Percentiles rank a stretch among this genome's conserved stretches.
Evolutionary conservation across 2,113 vertebrate genomes (phyloP).

Genomic region (Gallinago jamesoni): DNA sequence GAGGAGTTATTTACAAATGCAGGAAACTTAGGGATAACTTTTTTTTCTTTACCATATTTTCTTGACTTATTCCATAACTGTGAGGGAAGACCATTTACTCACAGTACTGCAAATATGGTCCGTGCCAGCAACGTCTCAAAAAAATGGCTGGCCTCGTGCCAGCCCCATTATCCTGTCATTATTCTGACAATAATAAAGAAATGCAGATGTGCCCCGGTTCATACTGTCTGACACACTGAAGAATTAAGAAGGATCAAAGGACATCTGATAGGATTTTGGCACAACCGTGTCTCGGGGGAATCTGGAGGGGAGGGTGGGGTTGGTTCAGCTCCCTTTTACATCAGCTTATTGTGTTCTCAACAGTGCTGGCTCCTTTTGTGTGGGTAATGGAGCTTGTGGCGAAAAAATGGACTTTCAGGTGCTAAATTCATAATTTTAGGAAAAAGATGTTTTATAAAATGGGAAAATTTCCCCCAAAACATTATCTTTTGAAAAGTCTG

Average conservation of each 20-base stretch:
- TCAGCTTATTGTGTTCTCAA: conserved; percentile 6
- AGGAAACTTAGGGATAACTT: neutral
- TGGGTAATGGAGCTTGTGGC: neutral
- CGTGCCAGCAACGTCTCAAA: neutral
- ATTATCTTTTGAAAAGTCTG: neutral
- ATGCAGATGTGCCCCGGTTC: conserved; percentile 42
- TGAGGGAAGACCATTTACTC: neutral
- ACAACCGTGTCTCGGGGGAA: neutral
- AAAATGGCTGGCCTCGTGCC: neutral
- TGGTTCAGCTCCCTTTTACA: conserved; percentile 17
- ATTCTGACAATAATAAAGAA: conserved; percentile 56
- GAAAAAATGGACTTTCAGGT: neutral
- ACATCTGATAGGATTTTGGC: conserved; percentile 31
- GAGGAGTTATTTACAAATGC: neutral
- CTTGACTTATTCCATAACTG: conserved; percentile 1
- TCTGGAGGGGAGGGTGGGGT: neutral
- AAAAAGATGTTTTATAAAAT: neutral
- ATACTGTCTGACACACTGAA: conserved; percentile 1
- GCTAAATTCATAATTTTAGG: neutral
- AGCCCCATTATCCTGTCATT: conserved; percentile 42
- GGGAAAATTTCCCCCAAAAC: neutral
- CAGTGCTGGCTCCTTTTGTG: neutral
- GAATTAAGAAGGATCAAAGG: conserved; percentile 26
- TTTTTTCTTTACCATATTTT: neutral
- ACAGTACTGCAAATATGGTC: neutral